A percentile compares a stretch with the other conserved stretches of the same genome.
Evolutionary conservation across 2,888 invertebrate species (phyloP).

Genomic region (Syrista parreyssii): DNA sequence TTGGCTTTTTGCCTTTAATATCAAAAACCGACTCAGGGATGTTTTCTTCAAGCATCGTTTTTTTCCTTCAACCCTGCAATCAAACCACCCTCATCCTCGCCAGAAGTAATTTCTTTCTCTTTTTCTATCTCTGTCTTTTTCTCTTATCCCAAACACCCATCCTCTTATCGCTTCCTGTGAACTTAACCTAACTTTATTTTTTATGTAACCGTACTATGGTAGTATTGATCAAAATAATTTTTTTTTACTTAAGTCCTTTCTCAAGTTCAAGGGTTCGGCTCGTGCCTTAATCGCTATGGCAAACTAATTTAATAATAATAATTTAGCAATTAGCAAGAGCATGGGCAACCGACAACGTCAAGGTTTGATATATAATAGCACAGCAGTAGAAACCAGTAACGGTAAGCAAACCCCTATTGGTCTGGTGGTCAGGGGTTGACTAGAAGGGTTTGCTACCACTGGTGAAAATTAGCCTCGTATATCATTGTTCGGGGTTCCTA

Average conservation of each 20-base stretch:
- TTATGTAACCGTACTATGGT: not conserved
- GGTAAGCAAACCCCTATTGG: not conserved
- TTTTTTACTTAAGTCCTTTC: not conserved
- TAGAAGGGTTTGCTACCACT: constrained; percentile 1
- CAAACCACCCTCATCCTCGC: not conserved
- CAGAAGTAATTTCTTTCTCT: not conserved
- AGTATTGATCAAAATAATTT: not conserved
- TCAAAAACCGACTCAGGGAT: not conserved
- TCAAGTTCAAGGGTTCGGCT: not conserved
- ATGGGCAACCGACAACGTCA: not conserved
- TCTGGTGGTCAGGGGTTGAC: not conserved
- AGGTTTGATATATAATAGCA: not conserved
- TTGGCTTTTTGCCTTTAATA: constrained; percentile 1
- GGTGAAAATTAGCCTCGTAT: constrained; percentile 54
- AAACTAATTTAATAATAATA: not conserved
- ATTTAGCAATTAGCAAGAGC: not conserved
- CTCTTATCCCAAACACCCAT: not conserved
- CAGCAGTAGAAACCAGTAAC: not conserved
- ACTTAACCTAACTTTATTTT: not conserved
- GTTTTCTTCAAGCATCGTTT: not conserved
- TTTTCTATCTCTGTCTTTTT: constrained; percentile 1
- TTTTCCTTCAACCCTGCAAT: not conserved
- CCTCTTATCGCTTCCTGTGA: not conserved
- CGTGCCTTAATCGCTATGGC: not conserved
- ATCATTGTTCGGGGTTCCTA: constrained; percentile 47